A percentile compares a stretch with the other conserved stretches of the same genome.
These are phyloP conservation scores for Intellagama lesueurii DNA, from an alignment of 2,797 vertebrate genomes.

Conservation along the genomic window DNA sequence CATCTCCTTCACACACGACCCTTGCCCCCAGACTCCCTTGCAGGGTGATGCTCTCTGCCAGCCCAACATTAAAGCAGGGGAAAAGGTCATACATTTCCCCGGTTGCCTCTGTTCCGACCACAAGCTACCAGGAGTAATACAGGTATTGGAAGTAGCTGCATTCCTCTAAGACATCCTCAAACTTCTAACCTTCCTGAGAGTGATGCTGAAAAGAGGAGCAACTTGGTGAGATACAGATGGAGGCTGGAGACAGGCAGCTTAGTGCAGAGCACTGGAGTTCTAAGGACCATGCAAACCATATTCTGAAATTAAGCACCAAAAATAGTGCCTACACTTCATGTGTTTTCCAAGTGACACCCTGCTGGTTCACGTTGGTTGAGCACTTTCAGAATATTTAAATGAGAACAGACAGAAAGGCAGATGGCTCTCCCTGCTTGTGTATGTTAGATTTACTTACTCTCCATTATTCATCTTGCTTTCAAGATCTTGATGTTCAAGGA, in stretches of 20 bases:
- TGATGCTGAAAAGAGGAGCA: too few species aligned
- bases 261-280: not conserved
- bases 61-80: too few species aligned
- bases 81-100: too few species aligned
- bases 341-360: not conserved
- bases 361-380: not conserved
- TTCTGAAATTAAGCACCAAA: not conserved
- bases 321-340: not conserved
- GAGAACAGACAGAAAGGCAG: conserved; percentile 10
- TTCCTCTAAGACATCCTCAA: too few species aligned
- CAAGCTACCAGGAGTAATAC: too few species aligned
- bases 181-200: too few species aligned
- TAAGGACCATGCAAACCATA: not conserved
- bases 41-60: not conserved
- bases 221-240: too few species aligned
- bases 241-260: too few species aligned
- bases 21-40: not conserved
- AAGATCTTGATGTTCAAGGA: not conserved
- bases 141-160: too few species aligned
- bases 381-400: conserved; percentile 1
- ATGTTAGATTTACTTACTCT: not conserved
- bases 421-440: not conserved
- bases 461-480: not conserved
- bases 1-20: not conserved
- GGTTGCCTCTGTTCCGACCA: too few species aligned